phyloP scores from a whole-genome alignment of 2,888 invertebrate species.

The Agrotis segetum region DNA sequence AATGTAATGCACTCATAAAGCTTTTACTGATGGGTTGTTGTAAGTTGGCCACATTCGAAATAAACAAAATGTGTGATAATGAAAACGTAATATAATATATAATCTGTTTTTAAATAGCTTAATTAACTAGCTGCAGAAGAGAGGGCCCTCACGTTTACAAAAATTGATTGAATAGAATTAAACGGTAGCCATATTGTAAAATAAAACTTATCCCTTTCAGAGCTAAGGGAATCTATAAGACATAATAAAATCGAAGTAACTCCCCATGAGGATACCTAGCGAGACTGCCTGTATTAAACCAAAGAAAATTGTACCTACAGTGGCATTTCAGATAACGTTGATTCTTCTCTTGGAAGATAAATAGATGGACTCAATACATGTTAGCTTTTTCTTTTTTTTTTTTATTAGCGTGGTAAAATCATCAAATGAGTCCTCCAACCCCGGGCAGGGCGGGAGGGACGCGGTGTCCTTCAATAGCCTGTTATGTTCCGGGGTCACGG shows the following conservation, averaged over 20 bases:
- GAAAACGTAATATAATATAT: neutral
- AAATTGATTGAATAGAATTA: conserved; percentile 16
- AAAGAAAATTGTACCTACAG: conserved; percentile 38
- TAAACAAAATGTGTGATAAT: neutral
- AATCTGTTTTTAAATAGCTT: neutral
- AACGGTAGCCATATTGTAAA: conserved; percentile 21
- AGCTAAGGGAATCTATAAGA: conserved; percentile 45
- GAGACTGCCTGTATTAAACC: conserved; percentile 47
- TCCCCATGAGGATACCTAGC: conserved; percentile 41
- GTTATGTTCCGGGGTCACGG: too few relatives aligned
- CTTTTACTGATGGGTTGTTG: too few relatives aligned
- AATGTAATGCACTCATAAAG: neutral
- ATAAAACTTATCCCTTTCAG: conserved; percentile 32
- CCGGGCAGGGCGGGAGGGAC: too few relatives aligned
- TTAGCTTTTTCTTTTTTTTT: too few relatives aligned
- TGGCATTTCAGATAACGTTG: conserved; percentile 40
- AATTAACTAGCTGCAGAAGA: neutral
- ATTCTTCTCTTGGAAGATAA: conserved; percentile 43
- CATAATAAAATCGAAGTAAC: conserved; percentile 51
- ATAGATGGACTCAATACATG: conserved; percentile 31
- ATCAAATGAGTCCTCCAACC: too few relatives aligned
- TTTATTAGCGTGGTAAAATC: too few relatives aligned
- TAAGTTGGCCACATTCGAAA: neutral
- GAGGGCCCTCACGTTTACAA: neutral
- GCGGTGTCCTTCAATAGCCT: too few relatives aligned